Evolutionary conservation across 2,113 vertebrate genomes (phyloP), one percentile per base, ranked within the genome.

Genomic region (Psittacula cyanocephala): DNA sequence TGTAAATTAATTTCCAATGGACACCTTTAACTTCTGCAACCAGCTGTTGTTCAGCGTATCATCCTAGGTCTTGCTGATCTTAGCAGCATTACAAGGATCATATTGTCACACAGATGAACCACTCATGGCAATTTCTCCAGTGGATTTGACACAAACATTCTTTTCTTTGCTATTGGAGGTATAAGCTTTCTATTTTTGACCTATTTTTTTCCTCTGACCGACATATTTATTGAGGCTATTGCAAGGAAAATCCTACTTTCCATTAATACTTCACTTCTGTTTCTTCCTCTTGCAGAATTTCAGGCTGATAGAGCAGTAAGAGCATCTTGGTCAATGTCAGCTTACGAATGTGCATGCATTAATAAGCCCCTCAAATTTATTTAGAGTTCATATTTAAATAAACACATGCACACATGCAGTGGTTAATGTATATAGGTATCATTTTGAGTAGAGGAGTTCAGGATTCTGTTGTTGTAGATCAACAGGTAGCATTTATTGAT

Each of bases 81-180:
- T 97, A 95, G 94, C 91, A 95, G 77, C 72, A 83, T 80, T 88
- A 47, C 76, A 68, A 53, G 81, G 81, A 53, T 90, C 86, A 81
- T 96, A 93, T 95, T 97, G 97, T 95, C 49, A 89, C 80, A 69
- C 55, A 60, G 89, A 91, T 83, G 78, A 96, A 92, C 82, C 75
- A 83, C 88, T 97, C 91, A 27, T 25, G 47, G 64, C 84, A 76
- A 82, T 91, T 95, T 91, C 84, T 96, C 79, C 53, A 92, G 76
- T 10, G 65, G 67, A 50, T 91, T 95, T 91, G 87, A 95, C 81
- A 89, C 68, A 82, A 91, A 60, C 75, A 88, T 89, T 76, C 41
- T 93, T 97, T 97, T 95, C 70, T 94, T 96, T 96, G 78, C 81
- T 96, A 96, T 82, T 9, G 35, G 72, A 96, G 78, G 74, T 70